Evolutionary conservation across 2,113 vertebrate species (phyloP), one percentile per base, ranked within the genome.

Genomic region (Camelus dromedarius): DNA sequence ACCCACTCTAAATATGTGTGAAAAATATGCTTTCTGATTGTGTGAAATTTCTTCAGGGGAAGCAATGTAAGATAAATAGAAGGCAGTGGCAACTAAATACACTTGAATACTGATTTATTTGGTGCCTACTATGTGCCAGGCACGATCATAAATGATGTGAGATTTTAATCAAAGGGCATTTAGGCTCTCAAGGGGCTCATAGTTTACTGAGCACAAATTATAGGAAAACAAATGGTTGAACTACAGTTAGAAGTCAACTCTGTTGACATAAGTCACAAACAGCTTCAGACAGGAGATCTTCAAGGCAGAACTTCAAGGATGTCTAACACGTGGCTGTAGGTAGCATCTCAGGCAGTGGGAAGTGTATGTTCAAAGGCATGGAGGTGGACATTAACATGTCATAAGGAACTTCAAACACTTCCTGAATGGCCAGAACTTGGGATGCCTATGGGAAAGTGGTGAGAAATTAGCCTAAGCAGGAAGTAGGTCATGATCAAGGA

Each of bases 151-250:
- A 9, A 19, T 82, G 30, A 42, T 82, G 8, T 12, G 10, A 19
- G 11, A 56, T 82, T 87, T 93, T 76, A 82, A 75, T 86, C 91
- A 95, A 75, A 38, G 76, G 60, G 8, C n/a, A 50, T 52, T 85
- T 89, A 54, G 48, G 12, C 52, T 46, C 22, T 87, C 35, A 81
- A 38, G 35, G 32, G 24, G 6, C 22, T 54, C 58, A 48, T 50
- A 54, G 35, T 76, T 95, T 80, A 86, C 46, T 38, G 42, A 96
- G n/a, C 52, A 90, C 38, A 83, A 85, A 52, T 58, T 58, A 73
- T 26, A 69, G 18, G 50, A 80, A 75, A 62, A 79, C 9, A 35
- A 93, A 81, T 93, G 50, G 54, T 9, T n/a, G n/a, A 70, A 11
- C 69, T 38, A 48, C 30, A 26, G n/a, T 82, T 60, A 77, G 50